phyloP scores from a whole-genome alignment of 2,113 vertebrate species.

The Scomber japonicus region DNA sequence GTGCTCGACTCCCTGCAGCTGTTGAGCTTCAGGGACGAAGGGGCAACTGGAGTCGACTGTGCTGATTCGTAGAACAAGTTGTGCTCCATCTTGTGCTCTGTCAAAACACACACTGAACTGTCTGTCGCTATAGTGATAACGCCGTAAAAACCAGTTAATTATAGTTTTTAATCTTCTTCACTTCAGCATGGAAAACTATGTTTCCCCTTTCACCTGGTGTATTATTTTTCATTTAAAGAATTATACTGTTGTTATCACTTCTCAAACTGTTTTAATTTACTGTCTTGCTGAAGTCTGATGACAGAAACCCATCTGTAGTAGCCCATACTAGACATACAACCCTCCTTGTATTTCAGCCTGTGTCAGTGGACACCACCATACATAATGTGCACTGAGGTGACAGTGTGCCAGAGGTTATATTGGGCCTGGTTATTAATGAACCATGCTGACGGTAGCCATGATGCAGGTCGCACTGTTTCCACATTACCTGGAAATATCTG shows the following conservation, averaged over 20 bases:
- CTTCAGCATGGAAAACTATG: not conserved
- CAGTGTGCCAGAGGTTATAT: slow-evolving; percentile 66
- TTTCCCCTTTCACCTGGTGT: not conserved
- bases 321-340: not conserved
- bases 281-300: not conserved
- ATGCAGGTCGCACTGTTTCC: slow-evolving; percentile 70
- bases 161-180: not conserved
- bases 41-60: not conserved
- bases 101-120: not conserved
- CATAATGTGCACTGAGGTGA: slow-evolving; percentile 57
- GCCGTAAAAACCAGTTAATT: not conserved
- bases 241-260: not conserved
- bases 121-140: not conserved
- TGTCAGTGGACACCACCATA: slow-evolving; percentile 61
- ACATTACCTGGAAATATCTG: slow-evolving; percentile 72
- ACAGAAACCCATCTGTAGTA: slow-evolving; percentile 4
- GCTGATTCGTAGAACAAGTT: slow-evolving; percentile 13
- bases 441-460: slow-evolving; percentile 50
- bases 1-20: slow-evolving; percentile 43
- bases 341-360: slow-evolving; percentile 48
- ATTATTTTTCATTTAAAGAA: slow-evolving; percentile 10
- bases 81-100: not conserved
- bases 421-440: slow-evolving; percentile 75
- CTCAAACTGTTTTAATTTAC: slow-evolving; percentile 6
- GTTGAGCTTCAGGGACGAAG: slow-evolving; percentile 22